Percentiles rank a stretch among this genome's conserved stretches.
Conservation (phyloP, 2,113 vertebrate genomes). For the Seriola dumerili region DNA sequence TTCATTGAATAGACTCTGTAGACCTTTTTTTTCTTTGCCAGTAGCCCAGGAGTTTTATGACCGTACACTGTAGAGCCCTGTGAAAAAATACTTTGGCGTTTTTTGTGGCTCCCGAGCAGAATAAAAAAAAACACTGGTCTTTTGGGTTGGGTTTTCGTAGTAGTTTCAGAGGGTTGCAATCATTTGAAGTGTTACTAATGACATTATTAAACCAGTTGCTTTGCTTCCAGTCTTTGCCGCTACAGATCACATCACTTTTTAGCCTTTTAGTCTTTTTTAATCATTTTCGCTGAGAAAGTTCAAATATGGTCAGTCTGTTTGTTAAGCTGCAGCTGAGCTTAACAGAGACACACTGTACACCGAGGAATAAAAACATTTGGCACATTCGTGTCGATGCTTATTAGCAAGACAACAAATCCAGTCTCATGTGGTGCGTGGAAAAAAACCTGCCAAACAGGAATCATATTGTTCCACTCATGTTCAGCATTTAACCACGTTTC, state of each 20-base stretch:
- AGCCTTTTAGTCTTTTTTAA: conserved; percentile 20
- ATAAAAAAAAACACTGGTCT: neutral
- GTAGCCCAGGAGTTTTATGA: neutral
- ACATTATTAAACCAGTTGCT: conserved; percentile 36
- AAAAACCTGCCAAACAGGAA: conserved; percentile 11
- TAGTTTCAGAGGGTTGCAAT: conserved; percentile 1
- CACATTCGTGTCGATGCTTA: conserved; percentile 19
- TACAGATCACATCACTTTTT: conserved; percentile 20
- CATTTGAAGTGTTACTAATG: conserved; percentile 24
- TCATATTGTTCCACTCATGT: conserved; percentile 32
- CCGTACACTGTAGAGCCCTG: no score
- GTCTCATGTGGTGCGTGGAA: conserved; percentile 24
- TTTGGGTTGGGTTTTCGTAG: conserved; percentile 10
- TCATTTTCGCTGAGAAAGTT: conserved; percentile 28
- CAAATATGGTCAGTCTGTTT: conserved; percentile 35
- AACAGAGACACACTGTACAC: conserved; percentile 1
- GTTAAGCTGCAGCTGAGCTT: conserved; percentile 11
- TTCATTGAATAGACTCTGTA: conserved; percentile 25
- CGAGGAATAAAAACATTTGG: conserved; percentile 38
- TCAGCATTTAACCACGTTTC: neutral
- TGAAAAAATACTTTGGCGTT: no score
- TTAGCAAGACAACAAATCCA: conserved; percentile 49
- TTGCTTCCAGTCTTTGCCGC: conserved; percentile 16
- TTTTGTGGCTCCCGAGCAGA: neutral
- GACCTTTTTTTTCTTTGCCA: conserved; percentile 13